Evolutionary conservation across 2,113 vertebrate genomes (phyloP), one percentile per base, ranked within the genome.

Genomic region (Rhinoptilus africanus): DNA sequence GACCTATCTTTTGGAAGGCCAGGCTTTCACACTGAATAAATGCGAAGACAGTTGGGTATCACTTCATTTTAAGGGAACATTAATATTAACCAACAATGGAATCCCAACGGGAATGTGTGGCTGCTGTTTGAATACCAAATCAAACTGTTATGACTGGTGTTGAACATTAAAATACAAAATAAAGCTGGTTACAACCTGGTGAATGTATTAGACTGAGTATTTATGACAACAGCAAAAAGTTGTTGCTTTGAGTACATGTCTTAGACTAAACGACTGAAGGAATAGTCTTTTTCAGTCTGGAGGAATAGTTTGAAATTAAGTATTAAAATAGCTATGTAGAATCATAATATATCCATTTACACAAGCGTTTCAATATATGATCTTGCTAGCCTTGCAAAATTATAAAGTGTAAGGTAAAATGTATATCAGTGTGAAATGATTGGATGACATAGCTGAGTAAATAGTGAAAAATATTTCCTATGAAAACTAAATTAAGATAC

Each of bases 31-130:
- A 34, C 1, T 56, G 86, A 78, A 89, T 90, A 93, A 92, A 85
- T 60, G 57, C 66, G 54, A 94, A 94, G 83, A 79, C 68, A 90
- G 59, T 63, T 89, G 90, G 87, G 18, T 45, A 6, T 74, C 93
- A 54, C 57, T 96, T 97, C 41, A 86, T 87, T 95, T 95, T 85
- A 95, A 96, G 63, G 79, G 71, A 96, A 85, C 56, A 95, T 96
- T 96, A 95, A 92, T 97, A 97, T 96, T 97, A 96, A 93, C 45
- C 50, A 97, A 84, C 79, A 94, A 48, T 74, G 34, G 39, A 86
- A 72, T 96, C 43, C 95, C 69, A 50, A 39, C 2, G 60, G 84
- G 69, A 89, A 86, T 34, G 24, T 74, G 51, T 71, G 67, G 50
- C 51, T 89, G 57, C 37, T 68, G 53, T 66, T 83, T 83, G 92